phyloP scores from a whole-genome alignment of 2,888 invertebrate species.

The Minunthozetes semirufus region DNA sequence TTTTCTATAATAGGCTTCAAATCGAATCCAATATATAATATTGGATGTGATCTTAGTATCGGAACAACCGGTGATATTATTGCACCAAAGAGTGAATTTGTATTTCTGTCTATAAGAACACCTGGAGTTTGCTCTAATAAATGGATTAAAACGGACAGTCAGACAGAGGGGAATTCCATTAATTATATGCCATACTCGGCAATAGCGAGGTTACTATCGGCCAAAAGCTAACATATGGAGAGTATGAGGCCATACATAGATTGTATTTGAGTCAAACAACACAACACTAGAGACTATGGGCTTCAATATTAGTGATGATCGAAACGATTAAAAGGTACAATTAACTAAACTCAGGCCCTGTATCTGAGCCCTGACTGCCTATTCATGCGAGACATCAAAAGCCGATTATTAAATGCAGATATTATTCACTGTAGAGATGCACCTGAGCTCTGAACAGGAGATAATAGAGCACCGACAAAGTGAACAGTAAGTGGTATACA shows the following conservation, averaged over 20 bases:
- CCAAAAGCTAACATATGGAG: constrained; percentile 30
- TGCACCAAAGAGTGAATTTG: constrained; percentile 16
- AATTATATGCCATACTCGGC: constrained; percentile 8
- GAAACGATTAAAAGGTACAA: constrained; percentile 29
- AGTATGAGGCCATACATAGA: not conserved
- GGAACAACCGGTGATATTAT: not conserved
- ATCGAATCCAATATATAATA: too few species aligned
- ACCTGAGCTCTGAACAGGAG: constrained; percentile 26
- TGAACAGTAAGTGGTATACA: constrained; percentile 17
- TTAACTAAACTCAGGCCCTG: not conserved
- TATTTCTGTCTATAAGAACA: constrained; percentile 8
- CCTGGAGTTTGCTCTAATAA: constrained; percentile 29
- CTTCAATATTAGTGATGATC: constrained; percentile 17
- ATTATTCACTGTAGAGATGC: constrained; percentile 14
- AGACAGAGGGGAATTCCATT: constrained; percentile 1
- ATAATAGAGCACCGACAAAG: constrained; percentile 27
- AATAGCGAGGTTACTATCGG: constrained; percentile 10
- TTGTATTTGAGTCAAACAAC: constrained; percentile 1
- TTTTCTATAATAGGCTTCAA: too few species aligned
- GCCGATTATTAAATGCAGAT: constrained; percentile 31
- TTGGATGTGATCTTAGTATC: not conserved
- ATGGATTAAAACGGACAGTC: constrained; percentile 24
- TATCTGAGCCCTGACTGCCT: not conserved
- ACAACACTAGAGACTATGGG: not conserved
- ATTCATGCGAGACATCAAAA: constrained; percentile 21